Evolutionary conservation across 2,113 vertebrate species (phyloP).

Genomic region (Bubalus kerabau): DNA sequence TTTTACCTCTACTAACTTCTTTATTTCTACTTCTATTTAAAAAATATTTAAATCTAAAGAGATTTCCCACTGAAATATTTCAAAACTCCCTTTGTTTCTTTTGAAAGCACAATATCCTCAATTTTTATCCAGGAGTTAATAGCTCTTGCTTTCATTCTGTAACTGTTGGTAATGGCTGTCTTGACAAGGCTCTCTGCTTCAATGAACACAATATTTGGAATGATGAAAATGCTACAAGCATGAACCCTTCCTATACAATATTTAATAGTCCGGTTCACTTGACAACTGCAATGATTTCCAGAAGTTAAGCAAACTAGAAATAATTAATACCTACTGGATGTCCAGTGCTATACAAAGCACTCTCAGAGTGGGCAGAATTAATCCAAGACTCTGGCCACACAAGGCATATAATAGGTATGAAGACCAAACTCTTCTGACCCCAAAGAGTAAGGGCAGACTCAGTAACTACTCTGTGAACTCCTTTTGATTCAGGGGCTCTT

Average conservation of each 20-base stretch:
- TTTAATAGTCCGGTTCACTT: background rate
- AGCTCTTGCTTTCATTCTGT: background rate
- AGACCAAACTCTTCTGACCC: background rate
- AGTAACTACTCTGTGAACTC: background rate
- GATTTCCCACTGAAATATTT: background rate
- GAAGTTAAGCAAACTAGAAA: conserved; percentile 48
- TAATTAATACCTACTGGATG: background rate
- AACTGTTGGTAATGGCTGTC: conserved; percentile 10
- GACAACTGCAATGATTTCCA: conserved; percentile 16
- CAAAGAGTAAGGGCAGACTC: background rate
- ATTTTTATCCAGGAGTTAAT: background rate
- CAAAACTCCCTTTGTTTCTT: background rate
- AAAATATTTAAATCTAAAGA: background rate
- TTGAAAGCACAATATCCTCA: conserved; percentile 1
- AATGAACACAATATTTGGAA: conserved; percentile 1
- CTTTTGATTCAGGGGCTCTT: background rate
- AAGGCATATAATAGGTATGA: background rate
- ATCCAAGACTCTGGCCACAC: background rate
- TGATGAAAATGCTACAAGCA: conserved; percentile 23
- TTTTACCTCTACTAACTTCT: background rate
- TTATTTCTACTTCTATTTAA: background rate
- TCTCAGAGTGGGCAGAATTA: background rate
- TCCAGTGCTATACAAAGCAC: background rate
- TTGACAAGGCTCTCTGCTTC: conserved; percentile 33
- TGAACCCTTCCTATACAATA: background rate